Base-by-base conservation (phyloP, 92 coral and sea anemone species). In the Phenganax stokvisi region DNA sequence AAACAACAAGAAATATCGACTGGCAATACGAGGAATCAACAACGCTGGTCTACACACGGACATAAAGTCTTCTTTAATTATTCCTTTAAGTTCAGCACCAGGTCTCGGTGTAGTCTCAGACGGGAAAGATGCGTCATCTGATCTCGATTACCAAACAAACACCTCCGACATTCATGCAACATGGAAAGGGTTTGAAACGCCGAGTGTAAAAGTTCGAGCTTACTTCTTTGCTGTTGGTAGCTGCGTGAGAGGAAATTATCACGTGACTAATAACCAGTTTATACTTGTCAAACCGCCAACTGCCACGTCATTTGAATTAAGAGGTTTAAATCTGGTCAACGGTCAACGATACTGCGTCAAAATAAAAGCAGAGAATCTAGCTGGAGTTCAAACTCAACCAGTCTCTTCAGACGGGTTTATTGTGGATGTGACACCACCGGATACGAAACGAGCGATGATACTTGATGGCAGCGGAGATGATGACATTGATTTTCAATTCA, bases 301-400 rank as follows among this genome's bases (percentile, higher is more conserved):
- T n/a, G 81, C 94, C 47, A 91, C 90, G 13, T 87, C 97, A 6
- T 86, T 91, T 66, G 60, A 54, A 9, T 60, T 91, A 56, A 29
- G 82, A 51, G 88, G 89, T 56, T 71, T 86, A 28, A 87, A 83
- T 28, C 90, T 94, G n/a, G 90, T 89, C 31, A 94, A 90, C 37
- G 98, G 98, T 17, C 98, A 94, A 71, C 85, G 90, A 63, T 94
- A 94, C 65, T 94, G 98, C 57, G 85, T 91, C 58, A 94, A 94
- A 80, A 83, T 94, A 62, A 90, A 94, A 79, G 98, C 98, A 6
- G 84, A 84, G 29, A 94, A 94, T 86, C 84, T 83, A 80, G 98
- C 98, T 6, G 97, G 97, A 0, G 83, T 94, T 84, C 85, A 80
- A 47, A 90, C 94, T 72, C 54, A 74, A 20, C 91, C 88, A 75